phyloP scores from a whole-genome alignment of 2,797 vertebrate species.

The Leuciscus waleckii region DNA sequence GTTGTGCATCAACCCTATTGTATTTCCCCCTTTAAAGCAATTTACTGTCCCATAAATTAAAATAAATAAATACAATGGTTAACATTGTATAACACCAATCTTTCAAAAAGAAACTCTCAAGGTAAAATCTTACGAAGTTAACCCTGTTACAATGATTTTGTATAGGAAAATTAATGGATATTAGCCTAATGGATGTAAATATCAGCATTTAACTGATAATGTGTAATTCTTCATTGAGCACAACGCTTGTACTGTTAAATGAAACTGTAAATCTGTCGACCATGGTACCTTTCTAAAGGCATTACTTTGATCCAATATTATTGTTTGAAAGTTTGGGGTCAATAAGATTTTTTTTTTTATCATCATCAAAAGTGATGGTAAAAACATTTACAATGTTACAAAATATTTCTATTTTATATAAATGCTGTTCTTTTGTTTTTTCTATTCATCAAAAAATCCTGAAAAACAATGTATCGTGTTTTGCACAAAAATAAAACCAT shows the following conservation, averaged over 20 bases:
- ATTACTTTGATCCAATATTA: neutral
- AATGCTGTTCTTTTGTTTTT: neutral
- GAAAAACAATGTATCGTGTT: neutral
- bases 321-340: neutral
- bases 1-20: neutral
- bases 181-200: neutral
- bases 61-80: neutral
- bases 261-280: neutral
- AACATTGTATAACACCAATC: neutral
- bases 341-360: neutral
- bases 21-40: neutral
- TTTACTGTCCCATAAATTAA: neutral
- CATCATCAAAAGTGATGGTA: neutral
- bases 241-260: neutral
- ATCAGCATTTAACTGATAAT: neutral
- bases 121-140: neutral
- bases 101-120: neutral
- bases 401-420: neutral
- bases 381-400: neutral
- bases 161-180: neutral
- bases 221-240: neutral
- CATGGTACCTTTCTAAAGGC: neutral
- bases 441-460: neutral
- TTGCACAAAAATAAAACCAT: too few species aligned
- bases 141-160: neutral